Evolutionary conservation across 2,888 invertebrate species (phyloP).

Genomic region (Xestia sexstrigata): DNA sequence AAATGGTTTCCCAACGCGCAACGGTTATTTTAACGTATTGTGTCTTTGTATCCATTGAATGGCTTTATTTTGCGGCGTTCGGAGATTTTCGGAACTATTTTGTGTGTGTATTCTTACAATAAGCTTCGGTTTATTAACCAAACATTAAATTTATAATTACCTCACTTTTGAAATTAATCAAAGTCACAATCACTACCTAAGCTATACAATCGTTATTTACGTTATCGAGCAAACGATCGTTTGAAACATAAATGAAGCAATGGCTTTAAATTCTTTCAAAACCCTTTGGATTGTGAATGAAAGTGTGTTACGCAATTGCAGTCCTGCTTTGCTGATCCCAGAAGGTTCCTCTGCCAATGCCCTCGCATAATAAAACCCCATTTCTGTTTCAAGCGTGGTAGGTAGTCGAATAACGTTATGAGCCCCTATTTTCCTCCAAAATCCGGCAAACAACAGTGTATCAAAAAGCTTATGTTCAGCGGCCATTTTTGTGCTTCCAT

Average conservation of each 20-base stretch:
- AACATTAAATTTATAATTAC: background rate
- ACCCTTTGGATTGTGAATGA: background rate
- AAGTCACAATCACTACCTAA: background rate
- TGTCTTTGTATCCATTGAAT: constrained; percentile 20
- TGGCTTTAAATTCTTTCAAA: background rate
- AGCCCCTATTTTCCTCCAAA: background rate
- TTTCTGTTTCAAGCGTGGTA: background rate
- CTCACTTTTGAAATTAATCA: background rate
- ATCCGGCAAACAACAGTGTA: constrained; percentile 7
- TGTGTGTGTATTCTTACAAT: background rate
- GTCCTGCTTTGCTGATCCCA: background rate
- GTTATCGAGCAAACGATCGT: background rate
- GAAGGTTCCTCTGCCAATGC: background rate
- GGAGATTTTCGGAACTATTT: background rate
- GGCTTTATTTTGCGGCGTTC: background rate
- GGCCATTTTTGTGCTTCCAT: constrained; percentile 28
- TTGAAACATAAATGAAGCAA: background rate
- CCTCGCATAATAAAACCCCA: background rate
- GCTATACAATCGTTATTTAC: background rate
- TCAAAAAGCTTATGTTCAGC: constrained; percentile 16
- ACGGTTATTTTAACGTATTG: constrained; percentile 20
- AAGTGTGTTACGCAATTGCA: background rate
- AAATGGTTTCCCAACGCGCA: constrained; percentile 26
- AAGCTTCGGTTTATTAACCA: background rate
- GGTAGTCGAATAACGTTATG: background rate